Percentiles rank a stretch among this genome's conserved stretches.
Evolutionary conservation across 2,113 vertebrate genomes (phyloP).

Genomic region (Ochotona princeps): DNA sequence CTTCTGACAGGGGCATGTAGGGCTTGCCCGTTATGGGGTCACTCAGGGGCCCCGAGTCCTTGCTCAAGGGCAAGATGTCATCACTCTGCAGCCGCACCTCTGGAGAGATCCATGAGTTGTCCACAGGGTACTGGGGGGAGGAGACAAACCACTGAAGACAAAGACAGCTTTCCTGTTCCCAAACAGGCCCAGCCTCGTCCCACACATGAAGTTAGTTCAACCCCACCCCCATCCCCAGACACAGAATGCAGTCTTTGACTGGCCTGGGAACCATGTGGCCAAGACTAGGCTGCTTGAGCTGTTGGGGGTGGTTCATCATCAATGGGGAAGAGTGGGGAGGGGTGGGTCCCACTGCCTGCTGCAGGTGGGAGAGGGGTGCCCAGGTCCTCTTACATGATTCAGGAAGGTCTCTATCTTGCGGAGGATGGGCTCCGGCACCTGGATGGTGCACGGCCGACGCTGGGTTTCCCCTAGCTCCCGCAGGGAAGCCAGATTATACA

Average conservation of each 20-base stretch:
- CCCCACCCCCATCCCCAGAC: neutral
- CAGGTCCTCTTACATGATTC: constrained; percentile 85
- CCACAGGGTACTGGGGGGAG: constrained; percentile 88
- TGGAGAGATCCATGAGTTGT: constrained; percentile 83
- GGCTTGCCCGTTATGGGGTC: constrained; percentile 93
- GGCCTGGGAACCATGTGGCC: neutral
- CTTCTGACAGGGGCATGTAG: constrained; percentile 86
- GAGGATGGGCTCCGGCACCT: constrained; percentile 90
- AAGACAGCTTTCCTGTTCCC: neutral
- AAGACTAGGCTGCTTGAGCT: neutral
- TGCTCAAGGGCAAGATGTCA: constrained; percentile 87
- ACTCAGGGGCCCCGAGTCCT: constrained; percentile 83
- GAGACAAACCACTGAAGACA: neutral
- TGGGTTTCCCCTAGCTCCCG: constrained; percentile 90
- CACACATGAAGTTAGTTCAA: neutral
- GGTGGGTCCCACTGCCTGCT: neutral
- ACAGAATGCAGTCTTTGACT: neutral
- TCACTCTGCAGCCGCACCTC: constrained; percentile 84
- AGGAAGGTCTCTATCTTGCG: constrained; percentile 91
- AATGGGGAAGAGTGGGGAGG: neutral
- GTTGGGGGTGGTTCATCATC: neutral
- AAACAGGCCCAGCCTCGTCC: neutral
- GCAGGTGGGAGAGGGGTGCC: neutral
- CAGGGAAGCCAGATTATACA: constrained; percentile 92
- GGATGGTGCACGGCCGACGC: constrained; percentile 89